phyloP scores from a whole-genome alignment of 2,888 invertebrate species.

The Mythimna lalbum region DNA sequence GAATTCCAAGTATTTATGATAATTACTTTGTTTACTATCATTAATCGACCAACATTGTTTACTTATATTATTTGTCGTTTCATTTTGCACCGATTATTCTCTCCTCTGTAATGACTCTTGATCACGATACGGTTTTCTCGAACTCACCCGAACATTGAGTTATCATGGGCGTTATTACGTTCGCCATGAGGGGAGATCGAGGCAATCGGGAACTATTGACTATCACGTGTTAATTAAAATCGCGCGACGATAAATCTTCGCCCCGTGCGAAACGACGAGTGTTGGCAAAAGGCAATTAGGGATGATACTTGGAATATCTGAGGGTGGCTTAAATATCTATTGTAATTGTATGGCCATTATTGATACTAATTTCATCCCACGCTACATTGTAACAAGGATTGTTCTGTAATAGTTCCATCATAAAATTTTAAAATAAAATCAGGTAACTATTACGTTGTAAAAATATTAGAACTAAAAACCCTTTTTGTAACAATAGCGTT shows the following conservation, averaged over 20 bases:
- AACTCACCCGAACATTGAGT: constrained; percentile 68
- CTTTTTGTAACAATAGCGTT: constrained; percentile 47
- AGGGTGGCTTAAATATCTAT: constrained; percentile 62
- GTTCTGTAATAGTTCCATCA: neutral
- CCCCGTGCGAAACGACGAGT: constrained; percentile 82
- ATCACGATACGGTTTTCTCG: constrained; percentile 51
- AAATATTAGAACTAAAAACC: constrained; percentile 11
- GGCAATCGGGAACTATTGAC: constrained; percentile 69
- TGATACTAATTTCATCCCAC: constrained; percentile 23
- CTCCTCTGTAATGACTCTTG: constrained; percentile 47
- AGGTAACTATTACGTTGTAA: neutral
- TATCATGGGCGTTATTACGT: constrained; percentile 74
- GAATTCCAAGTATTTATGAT: neutral
- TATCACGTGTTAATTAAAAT: constrained; percentile 86
- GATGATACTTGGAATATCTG: constrained; percentile 73
- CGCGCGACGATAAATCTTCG: constrained; percentile 83
- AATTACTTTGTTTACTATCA: constrained; percentile 2
- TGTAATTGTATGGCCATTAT: constrained; percentile 61
- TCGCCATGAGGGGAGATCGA: constrained; percentile 63
- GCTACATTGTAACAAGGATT: neutral
- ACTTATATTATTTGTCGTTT: constrained; percentile 33
- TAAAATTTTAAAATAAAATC: neutral
- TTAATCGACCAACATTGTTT: constrained; percentile 15
- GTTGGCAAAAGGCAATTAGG: constrained; percentile 73
- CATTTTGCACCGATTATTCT: constrained; percentile 37